These are phyloP conservation scores for Falco peregrinus DNA, from an alignment of 2,797 vertebrate genomes.

Conservation along the genomic window DNA sequence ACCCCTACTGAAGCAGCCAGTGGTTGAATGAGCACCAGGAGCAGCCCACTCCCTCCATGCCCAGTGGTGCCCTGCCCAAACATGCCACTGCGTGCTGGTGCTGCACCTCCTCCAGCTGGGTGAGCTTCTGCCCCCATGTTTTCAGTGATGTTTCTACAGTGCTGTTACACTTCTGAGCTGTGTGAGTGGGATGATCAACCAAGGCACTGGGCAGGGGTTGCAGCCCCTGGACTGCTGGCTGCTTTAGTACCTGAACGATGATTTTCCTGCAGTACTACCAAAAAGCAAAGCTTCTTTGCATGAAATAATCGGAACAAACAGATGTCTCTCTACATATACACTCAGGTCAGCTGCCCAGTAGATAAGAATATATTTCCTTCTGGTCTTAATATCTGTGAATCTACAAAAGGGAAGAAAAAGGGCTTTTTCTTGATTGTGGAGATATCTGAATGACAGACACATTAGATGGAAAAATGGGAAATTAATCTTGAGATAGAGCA, in stretches of 20 bases:
- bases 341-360: neutral
- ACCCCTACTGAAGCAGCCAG: neutral
- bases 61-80: neutral
- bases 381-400: neutral
- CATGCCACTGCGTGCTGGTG: rapidly evolving
- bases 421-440: neutral
- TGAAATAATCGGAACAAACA: neutral
- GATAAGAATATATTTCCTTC: neutral
- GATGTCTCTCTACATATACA: neutral
- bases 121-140: neutral
- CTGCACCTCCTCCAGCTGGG: neutral
- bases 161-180: neutral
- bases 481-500: conserved; percentile 3
- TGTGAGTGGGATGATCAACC: rapidly evolving
- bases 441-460: neutral
- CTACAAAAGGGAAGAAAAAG: neutral
- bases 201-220: neutral
- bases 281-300: neutral
- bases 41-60: neutral
- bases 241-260: rapidly evolving
- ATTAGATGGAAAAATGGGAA: neutral
- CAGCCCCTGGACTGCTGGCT: neutral
- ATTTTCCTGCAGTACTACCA: neutral
- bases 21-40: neutral
- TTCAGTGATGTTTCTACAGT: neutral